Conservation (phyloP, 2,888 invertebrate species). For the Chrysolina oricalcia region DNA sequence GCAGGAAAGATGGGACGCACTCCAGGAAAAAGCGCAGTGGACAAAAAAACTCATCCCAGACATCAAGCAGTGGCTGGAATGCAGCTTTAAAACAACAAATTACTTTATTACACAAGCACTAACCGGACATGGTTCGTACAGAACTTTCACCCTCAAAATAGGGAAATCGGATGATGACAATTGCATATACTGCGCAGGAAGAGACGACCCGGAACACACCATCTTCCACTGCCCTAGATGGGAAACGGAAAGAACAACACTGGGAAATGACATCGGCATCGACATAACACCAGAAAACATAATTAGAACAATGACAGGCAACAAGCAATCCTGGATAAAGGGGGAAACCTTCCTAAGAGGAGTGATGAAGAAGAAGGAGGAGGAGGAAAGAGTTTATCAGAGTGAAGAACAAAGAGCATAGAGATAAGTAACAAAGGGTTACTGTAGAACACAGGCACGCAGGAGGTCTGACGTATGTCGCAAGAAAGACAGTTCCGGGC, state of each 20-base stretch:
- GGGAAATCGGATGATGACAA: background rate
- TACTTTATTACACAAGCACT: too few species aligned
- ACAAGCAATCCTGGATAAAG: background rate
- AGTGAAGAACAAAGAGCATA: too few species aligned
- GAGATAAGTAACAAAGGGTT: too few species aligned
- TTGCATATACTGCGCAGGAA: too few species aligned
- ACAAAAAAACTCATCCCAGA: background rate
- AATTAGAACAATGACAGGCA: background rate
- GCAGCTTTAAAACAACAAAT: too few species aligned
- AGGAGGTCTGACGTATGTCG: too few species aligned
- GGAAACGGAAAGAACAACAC: background rate
- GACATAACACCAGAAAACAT: background rate
- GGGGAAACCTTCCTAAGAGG: background rate
- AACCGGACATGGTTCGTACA: too few species aligned
- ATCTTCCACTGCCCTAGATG: background rate
- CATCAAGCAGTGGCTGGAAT: background rate
- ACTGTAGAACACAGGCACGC: too few species aligned
- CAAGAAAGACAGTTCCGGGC: too few species aligned
- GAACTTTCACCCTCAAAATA: too few species aligned
- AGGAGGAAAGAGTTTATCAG: background rate
- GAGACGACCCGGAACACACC: constrained; percentile 11
- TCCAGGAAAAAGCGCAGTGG: background rate
- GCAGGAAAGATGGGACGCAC: background rate
- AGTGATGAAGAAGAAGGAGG: background rate
- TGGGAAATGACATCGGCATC: background rate